phyloP scores from a whole-genome alignment of 2,113 vertebrate species.

The Passer montanus region DNA sequence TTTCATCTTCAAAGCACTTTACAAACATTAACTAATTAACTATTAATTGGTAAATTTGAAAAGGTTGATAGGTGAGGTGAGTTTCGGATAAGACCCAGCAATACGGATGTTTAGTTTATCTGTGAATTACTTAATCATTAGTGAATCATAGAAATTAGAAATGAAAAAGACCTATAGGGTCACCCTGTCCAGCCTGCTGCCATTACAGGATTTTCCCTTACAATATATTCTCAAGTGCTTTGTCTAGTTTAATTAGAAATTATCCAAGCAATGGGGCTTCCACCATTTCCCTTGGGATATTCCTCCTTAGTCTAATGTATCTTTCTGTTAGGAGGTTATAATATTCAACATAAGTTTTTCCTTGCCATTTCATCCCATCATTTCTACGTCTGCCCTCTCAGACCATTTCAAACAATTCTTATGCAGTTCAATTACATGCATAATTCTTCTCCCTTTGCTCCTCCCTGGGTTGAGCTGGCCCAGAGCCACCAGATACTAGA shows the following conservation, averaged over 20 bases:
- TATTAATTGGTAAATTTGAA: conserved; percentile 79
- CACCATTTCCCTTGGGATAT: conserved; percentile 73
- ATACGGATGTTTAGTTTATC: conserved; percentile 78
- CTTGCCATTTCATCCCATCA: conserved; percentile 49
- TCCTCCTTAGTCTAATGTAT: conserved; percentile 61
- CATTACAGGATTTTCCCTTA: conserved; percentile 62
- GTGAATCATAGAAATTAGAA: conserved; percentile 76
- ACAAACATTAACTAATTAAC: conserved; percentile 78
- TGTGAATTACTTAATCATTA: conserved; percentile 80
- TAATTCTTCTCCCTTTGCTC: conserved; percentile 43
- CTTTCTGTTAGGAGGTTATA: conserved; percentile 72
- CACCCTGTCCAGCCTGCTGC: conserved; percentile 68
- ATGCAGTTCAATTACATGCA: not conserved
- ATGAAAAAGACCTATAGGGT: conserved; percentile 63
- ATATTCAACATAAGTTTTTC: conserved; percentile 65
- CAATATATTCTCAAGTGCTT: conserved; percentile 74
- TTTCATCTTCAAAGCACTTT: conserved; percentile 76
- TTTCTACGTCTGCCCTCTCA: not conserved
- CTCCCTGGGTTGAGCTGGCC: not conserved
- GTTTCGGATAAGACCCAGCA: conserved; percentile 74
- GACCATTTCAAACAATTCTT: conserved; percentile 43
- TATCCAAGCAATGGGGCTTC: conserved; percentile 78
- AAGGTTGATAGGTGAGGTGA: conserved; percentile 79
- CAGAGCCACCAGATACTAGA: not conserved
- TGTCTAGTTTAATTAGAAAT: conserved; percentile 82